phyloP scores from a whole-genome alignment of 2,113 vertebrate genomes.

The Mesoclemmys tuberculata region DNA sequence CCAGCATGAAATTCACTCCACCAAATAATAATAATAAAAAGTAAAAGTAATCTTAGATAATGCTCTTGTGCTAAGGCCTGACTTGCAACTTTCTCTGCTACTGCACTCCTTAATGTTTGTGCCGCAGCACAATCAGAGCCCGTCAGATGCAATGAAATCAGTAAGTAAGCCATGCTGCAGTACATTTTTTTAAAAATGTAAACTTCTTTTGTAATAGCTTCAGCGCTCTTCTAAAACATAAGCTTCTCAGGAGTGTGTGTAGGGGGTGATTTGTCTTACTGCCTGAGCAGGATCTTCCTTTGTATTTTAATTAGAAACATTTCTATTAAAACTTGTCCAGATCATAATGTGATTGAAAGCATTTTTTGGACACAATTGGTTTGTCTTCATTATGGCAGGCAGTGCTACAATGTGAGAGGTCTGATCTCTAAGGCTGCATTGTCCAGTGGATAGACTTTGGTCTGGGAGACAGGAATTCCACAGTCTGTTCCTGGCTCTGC shows the following conservation, averaged over 20 bases:
- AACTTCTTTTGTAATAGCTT: not conserved
- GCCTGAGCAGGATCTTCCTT: accelerated
- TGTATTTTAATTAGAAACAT: not conserved
- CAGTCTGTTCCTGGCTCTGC: not conserved
- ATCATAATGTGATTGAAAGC: not conserved
- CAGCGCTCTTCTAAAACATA: not conserved
- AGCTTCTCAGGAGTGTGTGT: not conserved
- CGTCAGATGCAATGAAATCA: not conserved
- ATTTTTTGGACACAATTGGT: not conserved
- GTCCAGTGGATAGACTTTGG: not conserved
- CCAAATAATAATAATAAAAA: not conserved
- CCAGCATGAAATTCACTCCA: not conserved
- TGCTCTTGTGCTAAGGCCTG: not conserved
- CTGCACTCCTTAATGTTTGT: not conserved
- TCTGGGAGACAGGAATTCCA: not conserved
- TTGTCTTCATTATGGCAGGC: not conserved
- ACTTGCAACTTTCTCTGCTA: not conserved
- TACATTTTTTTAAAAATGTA: not conserved
- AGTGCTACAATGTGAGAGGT: not conserved
- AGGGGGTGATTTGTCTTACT: not conserved
- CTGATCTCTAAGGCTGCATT: not conserved
- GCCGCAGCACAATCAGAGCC: not conserved
- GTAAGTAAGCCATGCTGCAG: not conserved
- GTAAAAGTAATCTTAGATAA: not conserved
- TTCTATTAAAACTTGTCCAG: not conserved